phyloP scores from a whole-genome alignment of 2,888 invertebrate genomes.

The Galerucella calmariensis region DNA sequence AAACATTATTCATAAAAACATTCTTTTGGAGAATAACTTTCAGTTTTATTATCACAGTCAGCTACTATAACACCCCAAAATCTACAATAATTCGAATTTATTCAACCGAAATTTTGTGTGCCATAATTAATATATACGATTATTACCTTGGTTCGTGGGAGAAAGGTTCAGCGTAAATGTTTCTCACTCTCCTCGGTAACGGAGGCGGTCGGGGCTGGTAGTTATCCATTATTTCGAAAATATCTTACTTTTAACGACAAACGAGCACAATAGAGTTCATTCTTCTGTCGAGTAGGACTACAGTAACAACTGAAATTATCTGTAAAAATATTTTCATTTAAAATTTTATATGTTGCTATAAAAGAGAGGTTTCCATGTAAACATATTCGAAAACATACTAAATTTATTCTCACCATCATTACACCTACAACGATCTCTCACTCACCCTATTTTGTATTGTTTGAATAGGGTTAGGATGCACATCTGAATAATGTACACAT shows the following conservation, averaged over 20 bases:
- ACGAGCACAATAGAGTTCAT: slow-evolving; percentile 56
- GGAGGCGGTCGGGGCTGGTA: slow-evolving; percentile 74
- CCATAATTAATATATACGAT: slow-evolving; percentile 42
- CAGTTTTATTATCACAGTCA: neutral
- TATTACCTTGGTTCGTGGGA: slow-evolving; percentile 66
- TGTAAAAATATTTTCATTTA: slow-evolving; percentile 16
- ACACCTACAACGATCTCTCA: neutral
- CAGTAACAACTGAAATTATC: slow-evolving; percentile 22
- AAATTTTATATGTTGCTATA: neutral
- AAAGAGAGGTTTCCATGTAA: neutral
- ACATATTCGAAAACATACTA: neutral
- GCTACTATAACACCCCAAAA: slow-evolving; percentile 23
- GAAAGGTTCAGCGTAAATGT: slow-evolving; percentile 76
- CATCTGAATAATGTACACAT: slow-evolving; percentile 26
- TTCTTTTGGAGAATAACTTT: neutral
- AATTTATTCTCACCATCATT: neutral
- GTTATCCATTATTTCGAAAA: slow-evolving; percentile 68
- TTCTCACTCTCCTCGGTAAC: slow-evolving; percentile 72
- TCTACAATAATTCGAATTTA: slow-evolving; percentile 35
- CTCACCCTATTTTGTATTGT: slow-evolving; percentile 9
- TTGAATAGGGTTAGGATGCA: slow-evolving; percentile 7
- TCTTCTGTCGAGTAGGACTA: slow-evolving; percentile 16
- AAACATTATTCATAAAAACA: no score
- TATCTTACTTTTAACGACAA: slow-evolving; percentile 49
- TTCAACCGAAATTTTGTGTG: slow-evolving; percentile 28